These are phyloP conservation scores for Myiopsitta monachus DNA, from an alignment of 2,113 vertebrate genomes.

Conservation along the genomic window DNA sequence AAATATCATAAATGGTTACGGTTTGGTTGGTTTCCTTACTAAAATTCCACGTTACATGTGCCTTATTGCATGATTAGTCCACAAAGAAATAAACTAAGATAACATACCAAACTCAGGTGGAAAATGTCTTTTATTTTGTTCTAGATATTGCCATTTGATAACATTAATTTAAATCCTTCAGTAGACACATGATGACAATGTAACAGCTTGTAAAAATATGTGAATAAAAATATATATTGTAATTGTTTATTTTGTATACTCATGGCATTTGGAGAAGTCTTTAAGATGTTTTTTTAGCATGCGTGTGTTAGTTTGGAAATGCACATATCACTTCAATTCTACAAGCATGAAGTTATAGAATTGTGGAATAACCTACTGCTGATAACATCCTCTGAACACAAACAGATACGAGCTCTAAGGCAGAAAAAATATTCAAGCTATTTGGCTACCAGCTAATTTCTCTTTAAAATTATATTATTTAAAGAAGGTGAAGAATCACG, in stretches of 20 bases:
- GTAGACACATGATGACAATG: background rate
- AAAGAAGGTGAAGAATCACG: background rate
- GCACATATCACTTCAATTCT: background rate
- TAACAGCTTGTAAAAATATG: background rate
- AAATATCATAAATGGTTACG: background rate
- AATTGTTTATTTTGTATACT: background rate
- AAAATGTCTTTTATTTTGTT: background rate
- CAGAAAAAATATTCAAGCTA: background rate
- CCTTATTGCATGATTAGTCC: background rate
- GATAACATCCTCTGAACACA: background rate
- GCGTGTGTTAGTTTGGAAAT: background rate
- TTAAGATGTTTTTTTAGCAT: background rate
- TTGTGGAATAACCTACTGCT: background rate
- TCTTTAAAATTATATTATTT: background rate
- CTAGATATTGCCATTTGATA: accelerated
- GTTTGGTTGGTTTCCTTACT: background rate
- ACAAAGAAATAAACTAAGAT: background rate
- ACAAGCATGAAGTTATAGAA: background rate
- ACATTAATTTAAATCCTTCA: background rate
- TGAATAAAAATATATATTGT: background rate
- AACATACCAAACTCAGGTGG: background rate
- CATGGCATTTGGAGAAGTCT: background rate
- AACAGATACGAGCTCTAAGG: background rate
- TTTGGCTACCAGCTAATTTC: background rate
- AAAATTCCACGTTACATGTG: background rate